These are phyloP conservation scores for Drosophila truncata DNA, from an alignment of 1,140 invertebrate genomes.

Conservation along the genomic window DNA sequence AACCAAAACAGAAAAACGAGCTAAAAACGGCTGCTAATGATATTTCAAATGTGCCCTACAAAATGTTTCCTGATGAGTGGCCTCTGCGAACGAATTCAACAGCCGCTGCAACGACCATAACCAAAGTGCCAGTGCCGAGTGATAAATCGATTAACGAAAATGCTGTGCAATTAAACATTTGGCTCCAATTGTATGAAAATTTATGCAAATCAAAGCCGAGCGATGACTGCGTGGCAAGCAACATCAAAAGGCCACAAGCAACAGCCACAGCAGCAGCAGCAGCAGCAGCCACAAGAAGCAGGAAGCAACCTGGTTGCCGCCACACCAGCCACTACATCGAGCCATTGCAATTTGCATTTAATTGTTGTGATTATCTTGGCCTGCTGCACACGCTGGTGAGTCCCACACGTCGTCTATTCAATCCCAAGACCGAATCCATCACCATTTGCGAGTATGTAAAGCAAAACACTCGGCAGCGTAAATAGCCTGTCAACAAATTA, in stretches of 20 bases:
- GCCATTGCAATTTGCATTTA: constrained; percentile 83
- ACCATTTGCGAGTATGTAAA: constrained; percentile 64
- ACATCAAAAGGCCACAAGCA: constrained; percentile 58
- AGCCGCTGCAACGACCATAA: constrained; percentile 39
- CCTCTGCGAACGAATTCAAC: constrained; percentile 51
- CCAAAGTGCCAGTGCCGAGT: constrained; percentile 40
- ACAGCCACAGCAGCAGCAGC: constrained; percentile 39
- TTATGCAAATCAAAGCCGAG: constrained; percentile 76
- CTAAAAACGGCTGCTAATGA: neutral
- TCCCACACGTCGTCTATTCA: constrained; percentile 23
- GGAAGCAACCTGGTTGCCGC: constrained; percentile 48
- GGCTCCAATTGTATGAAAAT: constrained; percentile 75
- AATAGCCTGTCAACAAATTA: constrained; percentile 81
- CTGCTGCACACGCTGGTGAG: constrained; percentile 83
- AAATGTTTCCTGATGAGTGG: constrained; percentile 74
- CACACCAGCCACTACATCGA: constrained; percentile 53
- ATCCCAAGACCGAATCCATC: constrained; percentile 58
- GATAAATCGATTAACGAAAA: constrained; percentile 62
- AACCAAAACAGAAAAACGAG: neutral
- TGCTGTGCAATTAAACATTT: constrained; percentile 69
- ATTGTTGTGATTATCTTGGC: constrained; percentile 85
- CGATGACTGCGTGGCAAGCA: constrained; percentile 73
- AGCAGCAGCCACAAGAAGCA: constrained; percentile 43
- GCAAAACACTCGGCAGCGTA: constrained; percentile 59
- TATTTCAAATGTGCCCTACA: constrained; percentile 67